A percentile compares a stretch with the other conserved stretches of the same genome.
These are phyloP conservation scores for Telmatochromis brichardi DNA, from an alignment of 2,113 vertebrate genomes.

Conservation along the genomic window DNA sequence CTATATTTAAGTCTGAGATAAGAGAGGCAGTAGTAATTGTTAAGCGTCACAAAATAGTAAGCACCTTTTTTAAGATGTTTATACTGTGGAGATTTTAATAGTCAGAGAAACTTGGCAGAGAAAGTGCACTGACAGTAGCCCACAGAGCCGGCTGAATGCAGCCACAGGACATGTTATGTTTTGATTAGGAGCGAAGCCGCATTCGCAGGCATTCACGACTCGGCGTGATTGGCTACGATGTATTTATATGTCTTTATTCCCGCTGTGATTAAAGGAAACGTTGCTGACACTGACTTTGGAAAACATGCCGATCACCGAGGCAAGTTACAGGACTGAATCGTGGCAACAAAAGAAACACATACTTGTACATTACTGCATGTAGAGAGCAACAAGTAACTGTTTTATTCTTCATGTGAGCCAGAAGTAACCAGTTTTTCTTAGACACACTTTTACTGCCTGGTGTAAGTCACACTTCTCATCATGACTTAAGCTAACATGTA, in stretches of 20 bases:
- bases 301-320: background rate
- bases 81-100: background rate
- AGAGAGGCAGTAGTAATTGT: background rate
- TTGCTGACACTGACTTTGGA: background rate
- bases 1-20: background rate
- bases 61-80: background rate
- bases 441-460: background rate
- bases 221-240: background rate
- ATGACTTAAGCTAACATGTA: fast-evolving
- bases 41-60: background rate
- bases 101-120: background rate
- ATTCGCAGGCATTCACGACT: background rate
- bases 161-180: slow-evolving; percentile 2
- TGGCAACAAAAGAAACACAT: background rate
- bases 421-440: background rate
- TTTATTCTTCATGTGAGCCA: background rate
- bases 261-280: background rate
- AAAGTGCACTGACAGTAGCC: background rate
- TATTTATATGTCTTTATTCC: background rate
- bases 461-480: background rate
- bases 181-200: background rate
- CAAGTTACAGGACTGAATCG: background rate
- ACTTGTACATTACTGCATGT: background rate
- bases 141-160: background rate
- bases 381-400: background rate